phyloP scores from a whole-genome alignment of 2,113 vertebrate species.

The Diadophis punctatus region DNA sequence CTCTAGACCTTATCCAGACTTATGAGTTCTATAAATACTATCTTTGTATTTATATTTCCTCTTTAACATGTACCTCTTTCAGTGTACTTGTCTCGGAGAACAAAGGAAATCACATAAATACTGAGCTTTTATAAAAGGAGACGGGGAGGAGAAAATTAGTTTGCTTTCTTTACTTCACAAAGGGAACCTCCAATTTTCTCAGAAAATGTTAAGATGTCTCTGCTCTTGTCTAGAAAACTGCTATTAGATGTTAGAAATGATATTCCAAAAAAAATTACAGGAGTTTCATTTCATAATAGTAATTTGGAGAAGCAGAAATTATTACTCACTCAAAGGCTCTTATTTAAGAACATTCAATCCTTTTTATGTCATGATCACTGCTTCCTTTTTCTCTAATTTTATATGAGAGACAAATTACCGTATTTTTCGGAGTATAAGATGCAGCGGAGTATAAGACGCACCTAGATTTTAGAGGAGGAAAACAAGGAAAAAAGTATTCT shows the following conservation, averaged over 20 bases:
- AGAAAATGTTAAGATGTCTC: not conserved
- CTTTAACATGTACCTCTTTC: not conserved
- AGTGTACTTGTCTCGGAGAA: not conserved
- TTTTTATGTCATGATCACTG: not conserved
- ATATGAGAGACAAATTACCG: not conserved
- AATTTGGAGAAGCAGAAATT: not conserved
- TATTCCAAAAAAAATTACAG: not conserved
- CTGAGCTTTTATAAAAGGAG: constrained; percentile 5
- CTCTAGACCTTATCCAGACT: not conserved
- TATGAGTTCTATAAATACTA: not conserved
- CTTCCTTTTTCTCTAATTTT: not conserved
- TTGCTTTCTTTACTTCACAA: not conserved
- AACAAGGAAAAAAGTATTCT: no score
- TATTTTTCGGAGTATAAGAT: no score
- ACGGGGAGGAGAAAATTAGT: not conserved
- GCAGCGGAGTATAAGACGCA: no score
- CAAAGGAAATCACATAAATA: not conserved
- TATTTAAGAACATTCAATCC: not conserved
- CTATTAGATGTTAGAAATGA: not conserved
- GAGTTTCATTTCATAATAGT: not conserved
- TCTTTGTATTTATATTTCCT: not conserved
- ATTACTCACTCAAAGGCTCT: not conserved
- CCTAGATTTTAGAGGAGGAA: no score
- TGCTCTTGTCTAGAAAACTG: not conserved
- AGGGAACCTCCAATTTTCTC: not conserved